Evolutionary conservation across 2,888 invertebrate genomes (phyloP).

Genomic region (Hyposoter dolosus): DNA sequence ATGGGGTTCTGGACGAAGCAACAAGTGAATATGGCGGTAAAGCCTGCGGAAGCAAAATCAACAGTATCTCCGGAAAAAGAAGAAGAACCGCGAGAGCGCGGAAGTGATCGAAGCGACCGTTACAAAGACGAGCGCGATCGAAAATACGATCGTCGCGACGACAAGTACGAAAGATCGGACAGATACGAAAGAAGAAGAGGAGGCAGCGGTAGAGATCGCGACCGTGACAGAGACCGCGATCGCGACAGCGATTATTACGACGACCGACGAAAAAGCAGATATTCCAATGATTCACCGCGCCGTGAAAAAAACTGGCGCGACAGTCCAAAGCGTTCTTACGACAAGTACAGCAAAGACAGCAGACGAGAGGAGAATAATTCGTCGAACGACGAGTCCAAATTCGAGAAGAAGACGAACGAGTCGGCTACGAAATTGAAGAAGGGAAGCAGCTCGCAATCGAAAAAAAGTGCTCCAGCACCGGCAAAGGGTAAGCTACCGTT

Average conservation of each 20-base stretch:
- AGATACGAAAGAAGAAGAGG: slow-evolving; percentile 80
- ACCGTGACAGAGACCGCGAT: slow-evolving; percentile 72
- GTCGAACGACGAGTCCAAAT: slow-evolving; percentile 81
- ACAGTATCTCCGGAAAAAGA: slow-evolving; percentile 79
- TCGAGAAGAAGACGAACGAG: slow-evolving; percentile 82
- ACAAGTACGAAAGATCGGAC: slow-evolving; percentile 79
- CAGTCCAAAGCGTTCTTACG: slow-evolving; percentile 79
- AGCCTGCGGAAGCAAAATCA: slow-evolving; percentile 80
- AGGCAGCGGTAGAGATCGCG: slow-evolving; percentile 71
- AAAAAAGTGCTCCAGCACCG: slow-evolving; percentile 79
- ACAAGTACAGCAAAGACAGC: slow-evolving; percentile 77
- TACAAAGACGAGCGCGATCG: slow-evolving; percentile 75
- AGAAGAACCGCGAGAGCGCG: slow-evolving; percentile 76
- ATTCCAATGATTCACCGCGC: slow-evolving; percentile 81
- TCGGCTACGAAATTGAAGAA: slow-evolving; percentile 79
- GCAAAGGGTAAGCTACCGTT: slow-evolving; percentile 91
- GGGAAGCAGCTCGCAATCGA: slow-evolving; percentile 74
- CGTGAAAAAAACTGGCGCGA: slow-evolving; percentile 81
- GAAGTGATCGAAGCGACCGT: slow-evolving; percentile 78
- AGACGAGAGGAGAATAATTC: slow-evolving; percentile 78
- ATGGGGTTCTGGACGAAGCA: slow-evolving; percentile 84
- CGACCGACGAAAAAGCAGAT: slow-evolving; percentile 79
- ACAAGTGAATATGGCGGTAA: slow-evolving; percentile 82
- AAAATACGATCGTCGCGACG: slow-evolving; percentile 80
- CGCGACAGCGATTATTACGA: slow-evolving; percentile 82